A percentile compares a stretch with the other conserved stretches of the same genome.
phyloP scores from a whole-genome alignment of 2,888 invertebrate species.

The Theodoxus fluviatilis region DNA sequence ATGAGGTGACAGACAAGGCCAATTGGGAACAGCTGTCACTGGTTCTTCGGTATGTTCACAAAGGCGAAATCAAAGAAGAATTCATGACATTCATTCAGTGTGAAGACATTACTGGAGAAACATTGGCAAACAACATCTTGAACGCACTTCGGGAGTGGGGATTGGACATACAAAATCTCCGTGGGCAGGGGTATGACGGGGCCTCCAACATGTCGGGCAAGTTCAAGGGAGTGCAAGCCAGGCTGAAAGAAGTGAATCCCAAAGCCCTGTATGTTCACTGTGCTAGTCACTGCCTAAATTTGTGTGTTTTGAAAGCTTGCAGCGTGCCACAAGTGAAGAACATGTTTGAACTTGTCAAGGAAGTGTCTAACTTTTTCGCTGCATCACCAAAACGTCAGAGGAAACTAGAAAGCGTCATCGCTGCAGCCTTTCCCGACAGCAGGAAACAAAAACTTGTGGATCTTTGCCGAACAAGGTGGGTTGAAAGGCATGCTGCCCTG shows the following conservation, averaged over 20 bases:
- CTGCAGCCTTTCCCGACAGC: constrained; percentile 26
- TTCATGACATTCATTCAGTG: constrained; percentile 28
- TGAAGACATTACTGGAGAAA: constrained; percentile 25
- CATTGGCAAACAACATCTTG: constrained; percentile 26
- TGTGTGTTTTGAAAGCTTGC: constrained; percentile 31
- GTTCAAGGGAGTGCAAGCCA: constrained; percentile 31
- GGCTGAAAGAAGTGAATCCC: constrained; percentile 26
- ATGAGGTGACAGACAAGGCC: constrained; percentile 34
- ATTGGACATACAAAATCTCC: constrained; percentile 25
- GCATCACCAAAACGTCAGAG: constrained; percentile 32
- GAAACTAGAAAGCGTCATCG: constrained; percentile 32
- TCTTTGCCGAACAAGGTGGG: constrained; percentile 3
- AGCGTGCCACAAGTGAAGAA: too few relatives aligned
- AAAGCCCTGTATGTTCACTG: constrained; percentile 34
- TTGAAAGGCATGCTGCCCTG: not conserved
- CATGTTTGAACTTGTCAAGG: too few relatives aligned
- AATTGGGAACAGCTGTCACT: constrained; percentile 34
- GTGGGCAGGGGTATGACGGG: constrained; percentile 35
- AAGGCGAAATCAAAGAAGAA: constrained; percentile 15
- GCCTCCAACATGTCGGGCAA: constrained; percentile 29
- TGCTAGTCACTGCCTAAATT: constrained; percentile 31
- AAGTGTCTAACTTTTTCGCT: too few relatives aligned
- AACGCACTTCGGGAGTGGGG: constrained; percentile 12
- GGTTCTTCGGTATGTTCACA: constrained; percentile 28
- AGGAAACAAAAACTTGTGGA: not conserved